phyloP scores from a whole-genome alignment of 1,140 invertebrate genomes.

The Drosophila melanica region DNA sequence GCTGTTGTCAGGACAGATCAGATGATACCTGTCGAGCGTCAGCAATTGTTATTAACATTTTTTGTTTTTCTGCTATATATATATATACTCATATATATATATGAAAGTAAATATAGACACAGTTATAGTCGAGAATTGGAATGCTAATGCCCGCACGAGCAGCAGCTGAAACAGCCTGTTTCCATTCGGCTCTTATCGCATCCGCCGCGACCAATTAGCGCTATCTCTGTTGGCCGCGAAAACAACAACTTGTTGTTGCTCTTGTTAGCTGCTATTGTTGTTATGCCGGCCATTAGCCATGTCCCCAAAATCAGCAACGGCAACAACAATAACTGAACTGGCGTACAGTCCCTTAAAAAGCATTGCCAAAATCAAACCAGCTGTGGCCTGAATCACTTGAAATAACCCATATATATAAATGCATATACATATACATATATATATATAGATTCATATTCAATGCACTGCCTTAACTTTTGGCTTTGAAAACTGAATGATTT shows the following conservation, averaged over 20 bases:
- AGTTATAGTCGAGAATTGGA: constrained; percentile 3
- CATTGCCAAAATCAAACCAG: constrained; percentile 26
- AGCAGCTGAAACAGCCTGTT: constrained; percentile 39
- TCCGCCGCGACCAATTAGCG: constrained; percentile 69
- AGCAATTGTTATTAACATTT: constrained; percentile 27
- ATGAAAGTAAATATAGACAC: constrained; percentile 33
- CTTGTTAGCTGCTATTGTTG: constrained; percentile 14
- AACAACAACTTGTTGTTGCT: constrained; percentile 52
- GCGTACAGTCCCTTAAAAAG: constrained; percentile 54
- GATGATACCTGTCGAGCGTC: constrained; percentile 11
- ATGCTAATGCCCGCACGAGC: constrained; percentile 50
- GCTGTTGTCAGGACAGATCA: constrained; percentile 71
- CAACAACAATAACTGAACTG: constrained; percentile 21
- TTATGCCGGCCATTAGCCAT: constrained; percentile 26
- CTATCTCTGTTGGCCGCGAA: constrained; percentile 65
- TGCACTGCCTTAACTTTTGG: background rate
- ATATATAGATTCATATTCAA: too few relatives aligned
- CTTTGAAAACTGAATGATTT: too few relatives aligned
- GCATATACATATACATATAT: background rate
- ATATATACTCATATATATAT: constrained; percentile 54
- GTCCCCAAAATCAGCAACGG: constrained; percentile 14
- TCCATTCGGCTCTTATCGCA: constrained; percentile 64
- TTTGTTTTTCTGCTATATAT: constrained; percentile 31
- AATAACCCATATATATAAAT: background rate
- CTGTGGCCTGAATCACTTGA: constrained; percentile 2